Evolutionary conservation across 2,113 vertebrate species (phyloP).

Genomic region (Ploceus nigricollis): DNA sequence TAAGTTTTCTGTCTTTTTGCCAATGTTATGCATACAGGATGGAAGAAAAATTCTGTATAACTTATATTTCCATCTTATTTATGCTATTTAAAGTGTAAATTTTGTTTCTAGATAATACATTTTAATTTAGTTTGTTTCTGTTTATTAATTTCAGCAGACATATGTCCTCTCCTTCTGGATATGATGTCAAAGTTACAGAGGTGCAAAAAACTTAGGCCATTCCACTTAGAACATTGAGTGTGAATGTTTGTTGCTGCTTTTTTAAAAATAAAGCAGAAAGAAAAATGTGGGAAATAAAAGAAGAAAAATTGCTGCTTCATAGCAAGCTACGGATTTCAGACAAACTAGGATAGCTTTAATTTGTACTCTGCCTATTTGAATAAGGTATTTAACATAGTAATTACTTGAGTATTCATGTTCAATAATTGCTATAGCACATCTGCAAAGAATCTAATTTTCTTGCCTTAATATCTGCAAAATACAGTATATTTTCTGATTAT

Average conservation of each 20-base stretch:
- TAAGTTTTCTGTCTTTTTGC: not conserved
- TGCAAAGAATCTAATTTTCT: slow-evolving; percentile 38
- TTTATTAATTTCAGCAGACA: not conserved
- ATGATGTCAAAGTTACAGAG: not conserved
- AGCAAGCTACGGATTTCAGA: not conserved
- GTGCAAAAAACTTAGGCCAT: not conserved
- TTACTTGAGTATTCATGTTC: slow-evolving; percentile 55
- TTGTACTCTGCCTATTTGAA: slow-evolving; percentile 30
- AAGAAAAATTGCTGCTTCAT: not conserved
- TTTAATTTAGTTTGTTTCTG: not conserved
- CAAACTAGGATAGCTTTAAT: slow-evolving; percentile 32
- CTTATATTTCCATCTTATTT: not conserved
- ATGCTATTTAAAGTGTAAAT: not conserved
- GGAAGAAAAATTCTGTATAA: not conserved
- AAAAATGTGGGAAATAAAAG: not conserved
- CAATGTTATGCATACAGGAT: not conserved
- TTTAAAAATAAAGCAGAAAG: not conserved
- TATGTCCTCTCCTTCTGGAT: not conserved
- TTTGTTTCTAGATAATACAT: not conserved
- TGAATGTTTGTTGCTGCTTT: not conserved
- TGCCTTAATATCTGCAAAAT: slow-evolving; percentile 29
- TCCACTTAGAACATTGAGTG: not conserved
- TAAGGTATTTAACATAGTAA: slow-evolving; percentile 62
- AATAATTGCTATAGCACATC: slow-evolving; percentile 59
- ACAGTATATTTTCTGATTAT: not conserved